A percentile compares a stretch with the other conserved stretches of the same genome.
phyloP scores from a whole-genome alignment of 2,113 vertebrate species.

The Brachypodius melanocephalos region DNA sequence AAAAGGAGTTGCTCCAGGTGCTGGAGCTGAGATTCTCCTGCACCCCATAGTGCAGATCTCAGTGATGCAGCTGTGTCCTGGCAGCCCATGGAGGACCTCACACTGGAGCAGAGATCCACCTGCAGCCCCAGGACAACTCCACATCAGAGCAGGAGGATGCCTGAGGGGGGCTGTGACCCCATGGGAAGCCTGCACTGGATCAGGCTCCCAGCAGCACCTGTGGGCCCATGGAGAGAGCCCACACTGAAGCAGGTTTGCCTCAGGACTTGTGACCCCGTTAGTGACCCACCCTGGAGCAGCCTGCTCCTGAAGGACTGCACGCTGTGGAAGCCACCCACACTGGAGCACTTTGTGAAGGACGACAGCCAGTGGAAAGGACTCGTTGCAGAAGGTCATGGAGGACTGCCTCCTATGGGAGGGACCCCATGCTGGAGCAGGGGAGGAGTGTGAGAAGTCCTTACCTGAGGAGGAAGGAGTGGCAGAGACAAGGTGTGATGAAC shows the following conservation, averaged over 20 bases:
- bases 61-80: neutral
- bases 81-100: neutral
- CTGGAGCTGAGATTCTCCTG: neutral
- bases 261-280: neutral
- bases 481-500: too few relatives aligned
- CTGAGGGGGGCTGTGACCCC: neutral
- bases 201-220: neutral
- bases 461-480: neutral
- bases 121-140: neutral
- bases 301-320: neutral
- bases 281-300: neutral
- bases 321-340: rapidly evolving
- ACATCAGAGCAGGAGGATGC: neutral
- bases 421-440: too few relatives aligned
- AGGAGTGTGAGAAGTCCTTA: neutral
- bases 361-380: neutral
- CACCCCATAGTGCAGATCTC: rapidly evolving
- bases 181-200: neutral
- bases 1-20: neutral
- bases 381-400: too few relatives aligned
- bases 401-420: rapidly evolving
- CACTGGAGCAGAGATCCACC: neutral
- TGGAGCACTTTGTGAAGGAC: neutral
- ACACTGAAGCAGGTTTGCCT: neutral
- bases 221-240: neutral